Evolutionary conservation across 2,113 vertebrate species (phyloP), one percentile per base, ranked within the genome.

Genomic region (Dasyornis broadbenti): DNA sequence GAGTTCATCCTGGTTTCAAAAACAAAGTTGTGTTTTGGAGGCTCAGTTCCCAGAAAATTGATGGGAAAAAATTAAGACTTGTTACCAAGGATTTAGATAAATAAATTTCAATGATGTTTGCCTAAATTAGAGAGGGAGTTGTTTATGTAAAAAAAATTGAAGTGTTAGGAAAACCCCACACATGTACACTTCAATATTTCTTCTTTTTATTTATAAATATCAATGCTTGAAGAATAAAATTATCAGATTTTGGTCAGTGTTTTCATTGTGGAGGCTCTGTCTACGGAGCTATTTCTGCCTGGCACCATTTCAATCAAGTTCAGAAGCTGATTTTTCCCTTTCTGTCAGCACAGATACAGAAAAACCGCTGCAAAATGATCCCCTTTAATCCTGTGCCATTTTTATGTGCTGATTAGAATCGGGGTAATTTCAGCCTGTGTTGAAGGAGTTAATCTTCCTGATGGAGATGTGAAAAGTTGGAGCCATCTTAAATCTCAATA

Each of bases 361-460:
- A 66, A 88, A 82, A 23, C 59, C 60, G 73, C 75, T 94, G 82
- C 54, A 39, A 64, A 95, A 65, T 68, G 86, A 94, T 92, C 59
- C 54, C 40, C 88, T 70, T 90, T 91, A 93, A 94, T 95, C 92
- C 78, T 8, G 15, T 69, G 53, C 75, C 37, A 3, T 91, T 95
- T 93, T 91, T 61, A 35, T 86, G 57, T 93, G 85, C 78, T 31
- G 90, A 95, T 97, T 77, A 83, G 49, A 63, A 95, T 95, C 83
- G 0, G 71, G 91, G 72, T 97, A 97, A 94, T 94, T 94, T 95
- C 86, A 88, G 60, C 49, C 53, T 45, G 96, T 56, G 10, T 63
- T 53, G 95, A 96, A 96, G 97, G 97, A 97, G 98, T 98, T 98
- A 98, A 98, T 97, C 87, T 94, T 73, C n/a, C 49, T 96, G 96